Evolutionary conservation across 2,888 invertebrate species (phyloP).

Genomic region (Allophyes oxyacanthae): DNA sequence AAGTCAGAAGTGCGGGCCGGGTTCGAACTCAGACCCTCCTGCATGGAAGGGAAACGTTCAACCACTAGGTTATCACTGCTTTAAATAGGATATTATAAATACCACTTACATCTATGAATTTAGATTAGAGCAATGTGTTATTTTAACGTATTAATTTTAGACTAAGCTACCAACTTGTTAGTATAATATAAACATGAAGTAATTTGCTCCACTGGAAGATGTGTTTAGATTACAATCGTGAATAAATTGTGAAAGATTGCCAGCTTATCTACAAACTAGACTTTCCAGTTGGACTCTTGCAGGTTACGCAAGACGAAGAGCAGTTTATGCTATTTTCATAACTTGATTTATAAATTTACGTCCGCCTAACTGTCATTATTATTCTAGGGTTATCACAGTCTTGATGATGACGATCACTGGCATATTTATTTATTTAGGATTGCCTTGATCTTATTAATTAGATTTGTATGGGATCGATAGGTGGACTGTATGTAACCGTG

Average conservation of each 20-base stretch:
- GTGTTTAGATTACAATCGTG: constrained; percentile 33
- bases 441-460: no score
- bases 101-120: no score
- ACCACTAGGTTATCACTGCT: no score
- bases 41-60: no score
- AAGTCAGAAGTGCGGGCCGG: no score
- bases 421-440: no score
- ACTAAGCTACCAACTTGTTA: neutral
- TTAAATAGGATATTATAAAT: no score
- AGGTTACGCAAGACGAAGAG: constrained; percentile 2
- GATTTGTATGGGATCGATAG: no score
- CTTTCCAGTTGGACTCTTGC: constrained; percentile 23
- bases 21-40: no score
- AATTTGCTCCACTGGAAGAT: constrained; percentile 21
- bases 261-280: constrained; percentile 22
- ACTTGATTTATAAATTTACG: constrained; percentile 16
- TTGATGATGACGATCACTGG: no score
- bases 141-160: constrained; percentile 3
- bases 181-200: constrained; percentile 18
- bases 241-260: constrained; percentile 37
- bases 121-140: no score
- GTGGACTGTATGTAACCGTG: no score
- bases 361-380: neutral
- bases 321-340: constrained; percentile 20
- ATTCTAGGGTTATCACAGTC: neutral